Base-by-base conservation (phyloP, 2,113 vertebrate genomes). In the Ictidomys tridecemlineatus region DNA sequence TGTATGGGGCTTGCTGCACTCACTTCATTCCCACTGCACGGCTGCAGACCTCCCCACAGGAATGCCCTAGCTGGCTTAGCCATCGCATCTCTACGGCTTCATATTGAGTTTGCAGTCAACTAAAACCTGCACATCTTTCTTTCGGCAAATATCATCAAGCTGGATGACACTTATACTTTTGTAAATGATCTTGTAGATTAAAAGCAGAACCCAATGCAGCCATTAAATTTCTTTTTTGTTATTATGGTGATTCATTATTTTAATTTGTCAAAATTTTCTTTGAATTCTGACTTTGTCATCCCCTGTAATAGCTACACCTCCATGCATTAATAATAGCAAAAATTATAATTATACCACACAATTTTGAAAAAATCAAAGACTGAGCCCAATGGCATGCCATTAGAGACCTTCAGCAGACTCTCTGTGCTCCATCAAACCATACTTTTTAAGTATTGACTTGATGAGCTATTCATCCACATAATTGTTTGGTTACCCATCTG, bases 241-340 rank as follows among this genome's bases (percentile, higher is more conserved):
- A 61, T 83, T 85, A 83, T 22, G 8, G 48, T 69, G 77, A 92
- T 65, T 91, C 76, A 69, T 97, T 92, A 70, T 82, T 95, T 97
- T 86, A 76, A 87, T 65, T 78, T 91, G 73, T 63, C 87, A 83
- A 65, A 32, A 17, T 53, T 88, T 39, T 84, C 26, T 77, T 32
- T 88, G 45, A 85, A 67, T 89, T 73, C 39, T 92, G n/a, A 63
- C 56, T 93, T 77, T 93, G 26, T 48, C 67, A 42, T 86, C 30
- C n/a, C 87, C 70, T 61, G 0, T 78, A 92, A 86, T 63, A 94
- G 48, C 24, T 65, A 58, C 5, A 63, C 26, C 84, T 76, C 80
- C 39, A 45, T 39, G 61, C 85, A 90, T 53, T 87, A 42, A 70
- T 61, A 84, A 74, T 22, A 63, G 80, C 39, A 87, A 70, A 90